These are phyloP conservation scores for Pica pica DNA, from an alignment of 2,113 vertebrate species.

Conservation along the genomic window DNA sequence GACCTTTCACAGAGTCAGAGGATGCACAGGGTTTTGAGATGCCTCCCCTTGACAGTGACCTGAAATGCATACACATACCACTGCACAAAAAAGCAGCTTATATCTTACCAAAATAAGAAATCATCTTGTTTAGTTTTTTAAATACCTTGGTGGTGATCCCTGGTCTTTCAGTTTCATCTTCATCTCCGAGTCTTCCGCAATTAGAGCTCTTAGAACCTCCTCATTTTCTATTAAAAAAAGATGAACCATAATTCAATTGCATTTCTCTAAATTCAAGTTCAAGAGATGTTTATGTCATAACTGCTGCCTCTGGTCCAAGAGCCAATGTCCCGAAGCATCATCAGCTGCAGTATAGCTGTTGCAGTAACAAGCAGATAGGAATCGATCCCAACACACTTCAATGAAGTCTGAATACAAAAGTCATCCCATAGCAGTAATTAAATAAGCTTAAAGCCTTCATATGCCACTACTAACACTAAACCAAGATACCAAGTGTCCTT, in stretches of 20 bases:
- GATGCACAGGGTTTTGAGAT: constrained; percentile 45
- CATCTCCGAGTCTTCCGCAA: constrained; percentile 58
- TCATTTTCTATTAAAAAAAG: constrained; percentile 44
- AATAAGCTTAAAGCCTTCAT: neutral
- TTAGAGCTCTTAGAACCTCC: constrained; percentile 46
- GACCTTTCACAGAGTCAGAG: constrained; percentile 69
- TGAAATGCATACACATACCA: constrained; percentile 30
- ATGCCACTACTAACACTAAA: neutral
- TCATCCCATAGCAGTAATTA: neutral
- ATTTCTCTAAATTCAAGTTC: neutral
- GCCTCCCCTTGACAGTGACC: constrained; percentile 58
- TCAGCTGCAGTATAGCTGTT: neutral
- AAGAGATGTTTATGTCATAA: neutral
- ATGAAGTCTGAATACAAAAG: neutral
- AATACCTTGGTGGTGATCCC: constrained; percentile 62
- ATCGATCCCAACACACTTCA: neutral
- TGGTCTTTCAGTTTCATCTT: constrained; percentile 60
- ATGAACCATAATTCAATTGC: neutral
- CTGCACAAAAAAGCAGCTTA: neutral
- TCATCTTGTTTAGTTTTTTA: neutral
- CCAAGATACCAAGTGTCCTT: neutral
- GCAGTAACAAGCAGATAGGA: neutral
- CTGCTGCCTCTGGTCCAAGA: neutral
- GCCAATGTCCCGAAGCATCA: neutral
- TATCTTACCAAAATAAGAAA: neutral